Percentiles rank a stretch among this genome's conserved stretches.
Conservation (phyloP, 2,797 vertebrate genomes). For the Botia kubotai region DNA sequence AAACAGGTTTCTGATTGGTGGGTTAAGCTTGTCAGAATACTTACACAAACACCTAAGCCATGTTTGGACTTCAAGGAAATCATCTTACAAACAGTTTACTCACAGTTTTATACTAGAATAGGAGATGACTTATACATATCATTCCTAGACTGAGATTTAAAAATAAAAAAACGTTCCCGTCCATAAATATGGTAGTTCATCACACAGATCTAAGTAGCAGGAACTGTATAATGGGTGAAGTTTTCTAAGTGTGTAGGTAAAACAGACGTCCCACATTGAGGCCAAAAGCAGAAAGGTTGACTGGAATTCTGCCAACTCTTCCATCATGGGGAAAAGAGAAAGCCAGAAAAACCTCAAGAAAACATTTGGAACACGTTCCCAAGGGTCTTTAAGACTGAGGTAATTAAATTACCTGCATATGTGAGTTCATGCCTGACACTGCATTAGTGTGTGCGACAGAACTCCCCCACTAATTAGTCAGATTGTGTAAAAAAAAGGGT, state of each 20-base stretch:
- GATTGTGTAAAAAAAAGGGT: conserved; percentile 18
- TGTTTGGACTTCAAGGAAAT: too few species aligned
- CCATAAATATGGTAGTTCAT: conserved; percentile 14
- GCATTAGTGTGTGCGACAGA: conserved; percentile 35
- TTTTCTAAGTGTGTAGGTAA: conserved; percentile 41
- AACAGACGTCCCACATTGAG: conserved; percentile 48
- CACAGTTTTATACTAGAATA: too few species aligned
- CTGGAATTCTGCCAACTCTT: conserved; percentile 60
- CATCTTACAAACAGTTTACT: too few species aligned
- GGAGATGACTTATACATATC: background rate
- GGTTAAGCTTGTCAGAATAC: too few species aligned
- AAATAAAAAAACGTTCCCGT: background rate
- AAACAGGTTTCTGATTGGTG: too few species aligned
- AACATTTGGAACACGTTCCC: conserved; percentile 66
- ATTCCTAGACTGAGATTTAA: background rate
- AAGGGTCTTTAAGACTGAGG: conserved; percentile 54
- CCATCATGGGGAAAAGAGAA: conserved; percentile 57
- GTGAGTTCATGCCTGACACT: conserved; percentile 36
- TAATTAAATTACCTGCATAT: conserved; percentile 62
- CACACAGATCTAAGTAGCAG: conserved; percentile 26
- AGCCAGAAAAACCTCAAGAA: conserved; percentile 61
- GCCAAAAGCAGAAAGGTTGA: conserved; percentile 55
- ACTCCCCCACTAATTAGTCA: conserved; percentile 51
- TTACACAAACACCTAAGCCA: too few species aligned
- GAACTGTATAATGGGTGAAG: conserved; percentile 23